These are phyloP conservation scores for Sturnira hondurensis DNA, from an alignment of 2,113 vertebrate genomes.

Conservation along the genomic window DNA sequence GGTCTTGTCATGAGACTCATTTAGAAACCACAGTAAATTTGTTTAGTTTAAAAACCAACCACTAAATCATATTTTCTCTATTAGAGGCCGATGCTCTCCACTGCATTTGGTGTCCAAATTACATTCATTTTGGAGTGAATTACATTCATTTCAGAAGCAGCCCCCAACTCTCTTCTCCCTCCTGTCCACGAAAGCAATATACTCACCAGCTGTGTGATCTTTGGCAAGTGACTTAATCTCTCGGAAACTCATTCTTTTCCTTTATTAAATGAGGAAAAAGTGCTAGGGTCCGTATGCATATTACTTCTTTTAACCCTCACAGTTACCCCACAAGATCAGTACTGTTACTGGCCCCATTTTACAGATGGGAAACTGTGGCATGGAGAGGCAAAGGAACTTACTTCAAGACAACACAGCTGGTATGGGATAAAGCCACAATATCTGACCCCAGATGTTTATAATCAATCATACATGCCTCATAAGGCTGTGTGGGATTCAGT, in stretches of 20 bases:
- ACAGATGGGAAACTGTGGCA: neutral
- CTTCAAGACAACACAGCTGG: neutral
- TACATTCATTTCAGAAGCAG: slow-evolving; percentile 77
- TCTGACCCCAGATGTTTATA: neutral
- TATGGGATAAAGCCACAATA: neutral
- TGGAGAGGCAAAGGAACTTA: neutral
- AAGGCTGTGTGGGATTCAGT: neutral
- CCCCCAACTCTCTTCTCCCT: slow-evolving; percentile 38
- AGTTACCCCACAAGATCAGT: neutral
- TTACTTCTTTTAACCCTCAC: neutral
- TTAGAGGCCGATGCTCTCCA: slow-evolving; percentile 76
- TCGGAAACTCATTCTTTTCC: slow-evolving; percentile 41
- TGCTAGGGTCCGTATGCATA: neutral
- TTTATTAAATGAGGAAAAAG: neutral
- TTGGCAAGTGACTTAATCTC: slow-evolving; percentile 59
- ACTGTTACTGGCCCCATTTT: neutral
- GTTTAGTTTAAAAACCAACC: slow-evolving; percentile 80
- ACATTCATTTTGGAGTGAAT: slow-evolving; percentile 80
- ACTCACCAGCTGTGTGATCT: slow-evolving; percentile 67
- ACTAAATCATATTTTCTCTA: slow-evolving; percentile 83
- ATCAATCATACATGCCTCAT: neutral
- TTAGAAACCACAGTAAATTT: slow-evolving; percentile 84
- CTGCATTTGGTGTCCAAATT: slow-evolving; percentile 81
- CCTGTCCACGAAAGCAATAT: slow-evolving; percentile 51
- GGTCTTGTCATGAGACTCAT: slow-evolving; percentile 80